Evolutionary conservation across 2,113 vertebrate genomes (phyloP).

Genomic region (Hydrolagus affinis): DNA sequence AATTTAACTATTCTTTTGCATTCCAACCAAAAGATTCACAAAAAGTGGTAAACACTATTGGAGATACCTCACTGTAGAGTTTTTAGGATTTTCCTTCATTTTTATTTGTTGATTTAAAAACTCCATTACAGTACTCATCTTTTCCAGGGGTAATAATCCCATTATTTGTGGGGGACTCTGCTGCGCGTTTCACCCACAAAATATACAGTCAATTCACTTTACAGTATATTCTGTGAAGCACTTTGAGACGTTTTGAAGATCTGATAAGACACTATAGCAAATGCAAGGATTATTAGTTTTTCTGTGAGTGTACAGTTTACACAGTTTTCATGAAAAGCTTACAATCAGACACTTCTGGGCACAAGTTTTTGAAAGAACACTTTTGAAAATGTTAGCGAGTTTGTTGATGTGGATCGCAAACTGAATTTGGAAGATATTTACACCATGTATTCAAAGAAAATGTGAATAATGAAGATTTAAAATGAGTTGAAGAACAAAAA

Average conservation of each 20-base stretch:
- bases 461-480: background rate
- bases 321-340: background rate
- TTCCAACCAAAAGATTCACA: background rate
- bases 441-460: conserved; percentile 8
- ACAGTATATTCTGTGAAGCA: too few relatives aligned
- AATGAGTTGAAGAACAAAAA: background rate
- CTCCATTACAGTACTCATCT: background rate
- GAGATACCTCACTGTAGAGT: background rate
- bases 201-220: too few relatives aligned
- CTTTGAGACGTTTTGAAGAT: too few relatives aligned
- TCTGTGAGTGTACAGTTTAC: background rate
- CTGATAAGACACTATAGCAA: too few relatives aligned
- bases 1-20: background rate
- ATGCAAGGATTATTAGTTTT: background rate
- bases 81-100: background rate
- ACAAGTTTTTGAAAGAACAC: background rate
- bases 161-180: too few relatives aligned
- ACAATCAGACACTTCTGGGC: background rate
- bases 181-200: too few relatives aligned
- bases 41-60: conserved; percentile 1
- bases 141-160: too few relatives aligned
- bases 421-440: background rate
- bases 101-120: background rate
- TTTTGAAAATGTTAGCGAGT: background rate
- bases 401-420: background rate